phyloP scores from a whole-genome alignment of 2,113 vertebrate species.

The Passer domesticus region DNA sequence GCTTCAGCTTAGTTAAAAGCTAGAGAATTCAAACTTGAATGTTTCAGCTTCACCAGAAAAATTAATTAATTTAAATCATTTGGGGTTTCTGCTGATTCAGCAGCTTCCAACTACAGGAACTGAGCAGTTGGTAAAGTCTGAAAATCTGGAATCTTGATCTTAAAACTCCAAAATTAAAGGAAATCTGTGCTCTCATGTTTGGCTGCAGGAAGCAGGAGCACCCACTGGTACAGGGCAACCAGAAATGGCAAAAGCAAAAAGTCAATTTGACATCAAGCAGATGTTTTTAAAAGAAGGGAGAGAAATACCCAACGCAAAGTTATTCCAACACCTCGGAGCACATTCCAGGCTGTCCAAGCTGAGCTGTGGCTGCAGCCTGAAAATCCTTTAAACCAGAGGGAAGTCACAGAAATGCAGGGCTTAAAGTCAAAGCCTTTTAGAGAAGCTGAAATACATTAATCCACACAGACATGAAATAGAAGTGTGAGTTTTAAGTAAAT shows the following conservation, averaged over 20 bases:
- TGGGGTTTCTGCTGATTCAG: background rate
- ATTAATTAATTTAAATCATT: background rate
- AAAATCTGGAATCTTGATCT: background rate
- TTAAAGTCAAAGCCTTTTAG: background rate
- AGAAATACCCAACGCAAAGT: fast-evolving
- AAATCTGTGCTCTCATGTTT: background rate
- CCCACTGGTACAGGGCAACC: too few species aligned
- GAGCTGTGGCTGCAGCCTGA: background rate
- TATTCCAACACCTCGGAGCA: fast-evolving
- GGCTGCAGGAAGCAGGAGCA: background rate
- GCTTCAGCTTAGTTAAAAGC: background rate
- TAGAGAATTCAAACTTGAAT: background rate
- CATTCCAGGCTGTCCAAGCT: background rate
- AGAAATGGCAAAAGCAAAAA: background rate
- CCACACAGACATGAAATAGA: too few species aligned
- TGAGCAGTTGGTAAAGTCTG: fast-evolving
- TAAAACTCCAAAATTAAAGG: background rate
- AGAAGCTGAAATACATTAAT: too few species aligned
- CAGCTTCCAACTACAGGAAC: background rate
- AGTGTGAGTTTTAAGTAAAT: too few species aligned
- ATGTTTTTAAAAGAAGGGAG: background rate
- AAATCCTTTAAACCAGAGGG: background rate
- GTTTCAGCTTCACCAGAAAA: background rate
- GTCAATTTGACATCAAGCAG: fast-evolving
- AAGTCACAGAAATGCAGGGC: background rate